Evolutionary conservation across 2,113 vertebrate species (phyloP).

Genomic region (Cinclus mexicanus): DNA sequence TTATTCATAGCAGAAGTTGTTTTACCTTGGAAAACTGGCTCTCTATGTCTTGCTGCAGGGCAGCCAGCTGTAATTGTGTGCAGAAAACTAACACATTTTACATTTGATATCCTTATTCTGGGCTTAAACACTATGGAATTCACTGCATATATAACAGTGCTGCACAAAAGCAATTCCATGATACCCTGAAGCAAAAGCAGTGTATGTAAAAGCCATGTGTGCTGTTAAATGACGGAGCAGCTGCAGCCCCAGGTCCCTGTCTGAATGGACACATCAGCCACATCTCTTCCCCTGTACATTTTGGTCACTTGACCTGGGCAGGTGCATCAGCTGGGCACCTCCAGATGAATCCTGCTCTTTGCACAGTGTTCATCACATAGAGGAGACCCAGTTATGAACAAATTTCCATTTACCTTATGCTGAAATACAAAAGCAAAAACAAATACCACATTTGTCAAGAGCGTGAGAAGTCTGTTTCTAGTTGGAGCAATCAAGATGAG

Average conservation of each 20-base stretch:
- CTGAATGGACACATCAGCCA: neutral
- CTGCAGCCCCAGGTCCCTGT: neutral
- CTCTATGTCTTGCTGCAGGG: neutral
- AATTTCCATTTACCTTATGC: neutral
- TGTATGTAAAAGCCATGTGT: neutral
- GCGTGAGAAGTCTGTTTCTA: neutral
- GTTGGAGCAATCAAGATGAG: neutral
- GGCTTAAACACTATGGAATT: neutral
- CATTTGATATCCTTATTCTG: neutral
- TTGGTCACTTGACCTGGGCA: no score
- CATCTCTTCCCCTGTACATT: neutral
- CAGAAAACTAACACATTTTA: neutral
- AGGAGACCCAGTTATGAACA: neutral
- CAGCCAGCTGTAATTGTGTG: neutral
- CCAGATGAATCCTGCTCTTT: neutral
- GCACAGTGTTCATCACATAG: neutral
- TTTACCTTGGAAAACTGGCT: neutral
- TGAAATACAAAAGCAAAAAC: neutral
- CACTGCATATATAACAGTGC: neutral
- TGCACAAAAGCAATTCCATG: slow-evolving; percentile 12
- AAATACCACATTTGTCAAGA: neutral
- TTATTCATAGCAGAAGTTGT: neutral
- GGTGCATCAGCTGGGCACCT: neutral
- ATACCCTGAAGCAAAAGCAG: neutral
- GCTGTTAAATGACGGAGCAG: neutral